Evolutionary conservation across 2,888 invertebrate genomes (phyloP).

Genomic region (Minunthozetes semirufus): DNA sequence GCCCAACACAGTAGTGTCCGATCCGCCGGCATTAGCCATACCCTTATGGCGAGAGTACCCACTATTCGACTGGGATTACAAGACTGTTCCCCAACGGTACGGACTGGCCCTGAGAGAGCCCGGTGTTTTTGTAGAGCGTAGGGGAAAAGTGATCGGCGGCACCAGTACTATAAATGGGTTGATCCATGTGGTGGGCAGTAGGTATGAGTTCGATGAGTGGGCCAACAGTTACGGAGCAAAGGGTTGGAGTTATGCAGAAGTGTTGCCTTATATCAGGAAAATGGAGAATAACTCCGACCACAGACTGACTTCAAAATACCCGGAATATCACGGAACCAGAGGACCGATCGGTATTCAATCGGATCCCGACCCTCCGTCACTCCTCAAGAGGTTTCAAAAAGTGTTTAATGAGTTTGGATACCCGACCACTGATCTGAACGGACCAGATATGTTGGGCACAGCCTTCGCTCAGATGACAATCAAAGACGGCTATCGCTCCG

Average conservation of each 20-base stretch:
- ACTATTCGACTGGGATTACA: not conserved
- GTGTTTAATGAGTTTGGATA: not conserved
- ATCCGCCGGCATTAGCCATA: not conserved
- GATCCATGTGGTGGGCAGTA: not conserved
- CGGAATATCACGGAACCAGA: not conserved
- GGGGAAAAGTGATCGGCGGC: not conserved
- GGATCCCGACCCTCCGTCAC: not conserved
- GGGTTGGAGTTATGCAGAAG: not conserved
- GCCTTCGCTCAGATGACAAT: not conserved
- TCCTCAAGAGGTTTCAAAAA: not conserved
- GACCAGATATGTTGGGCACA: not conserved
- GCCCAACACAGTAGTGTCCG: not conserved
- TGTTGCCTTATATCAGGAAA: not conserved
- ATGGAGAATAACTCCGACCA: not conserved
- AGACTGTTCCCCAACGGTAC: not conserved
- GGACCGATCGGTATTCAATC: not conserved
- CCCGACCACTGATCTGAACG: not conserved
- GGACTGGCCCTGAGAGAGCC: not conserved
- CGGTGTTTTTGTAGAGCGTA: not conserved
- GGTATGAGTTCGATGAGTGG: not conserved
- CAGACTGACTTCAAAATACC: not conserved
- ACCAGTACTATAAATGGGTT: not conserved
- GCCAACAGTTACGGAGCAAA: not conserved
- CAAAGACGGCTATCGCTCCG: not conserved
- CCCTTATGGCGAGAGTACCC: not conserved